Evolutionary conservation across 1,140 invertebrate species (phyloP), one percentile per base, ranked within the genome.

Genomic region (Aleiodes sp.): DNA sequence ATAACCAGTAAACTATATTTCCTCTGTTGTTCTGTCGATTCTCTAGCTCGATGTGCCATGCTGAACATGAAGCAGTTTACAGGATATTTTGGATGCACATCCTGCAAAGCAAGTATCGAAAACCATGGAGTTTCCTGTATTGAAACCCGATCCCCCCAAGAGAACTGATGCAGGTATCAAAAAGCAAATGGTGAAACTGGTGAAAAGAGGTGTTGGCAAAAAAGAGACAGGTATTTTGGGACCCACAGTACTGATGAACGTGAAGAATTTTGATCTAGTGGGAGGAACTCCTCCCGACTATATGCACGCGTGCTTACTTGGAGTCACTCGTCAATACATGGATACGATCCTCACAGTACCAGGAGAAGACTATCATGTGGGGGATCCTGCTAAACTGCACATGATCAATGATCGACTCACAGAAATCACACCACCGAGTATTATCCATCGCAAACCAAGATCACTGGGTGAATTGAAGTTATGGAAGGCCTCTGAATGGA

Each of bases 401-500:
- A n/a, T 62, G 29, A 62, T 62, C 0, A 39, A 62, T 33, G 14
- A 16, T 4, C 29, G 60, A 14, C n/a, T 37, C 19, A 35, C 19
- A 19, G 2, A 60, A 16, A 71, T 75, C 9, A 67, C 6, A 33
- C 4, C 65, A 37, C 73, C 71, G 12, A 71, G 60, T 26, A 19
- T 33, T 39, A 70, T 75, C 3, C 67, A 46, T 1, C 43, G 74
- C 29, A 57, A 39, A 35, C 72, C 74, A 9, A 64, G 74, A 63
- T 60, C 59, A 24, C 31, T 75, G 19, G 43, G 10, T 21, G 29
- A 63, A 8, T 28, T 29, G 14, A 31, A 61, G 31, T 24, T 70
- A 7, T 76, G 73, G 73, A 75, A 73, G 61, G 73, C 75, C 4
- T 71, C 71, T 6, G 75, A 76, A 61, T 76, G 69, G 63, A 59